phyloP scores from a whole-genome alignment of 2,888 invertebrate genomes.

The Drosophila mulleri region DNA sequence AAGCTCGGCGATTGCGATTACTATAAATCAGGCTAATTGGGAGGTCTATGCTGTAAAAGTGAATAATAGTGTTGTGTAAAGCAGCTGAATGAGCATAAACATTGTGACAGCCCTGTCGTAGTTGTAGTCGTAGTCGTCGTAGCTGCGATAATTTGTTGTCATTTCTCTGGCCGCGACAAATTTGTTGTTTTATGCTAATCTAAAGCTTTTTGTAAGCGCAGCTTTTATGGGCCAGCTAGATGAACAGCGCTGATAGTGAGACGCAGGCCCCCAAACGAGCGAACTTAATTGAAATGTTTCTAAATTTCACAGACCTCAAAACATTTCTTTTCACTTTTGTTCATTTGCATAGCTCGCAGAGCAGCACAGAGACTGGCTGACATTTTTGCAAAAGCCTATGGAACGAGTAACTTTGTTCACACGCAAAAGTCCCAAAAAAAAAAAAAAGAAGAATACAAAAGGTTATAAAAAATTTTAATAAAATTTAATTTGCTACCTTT shows the following conservation, averaged over 20 bases:
- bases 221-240: constrained; percentile 54
- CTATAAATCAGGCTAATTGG: constrained; percentile 57
- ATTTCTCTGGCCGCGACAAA: constrained; percentile 30
- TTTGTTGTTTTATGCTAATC: constrained; percentile 64
- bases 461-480: constrained; percentile 63
- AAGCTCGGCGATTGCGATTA: constrained; percentile 15
- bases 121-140: not conserved
- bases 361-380: not conserved
- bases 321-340: constrained; percentile 47
- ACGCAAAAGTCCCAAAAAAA: constrained; percentile 45
- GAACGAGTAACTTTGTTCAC: constrained; percentile 48
- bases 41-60: constrained; percentile 62
- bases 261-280: constrained; percentile 10
- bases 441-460: constrained; percentile 3
- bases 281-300: constrained; percentile 63
- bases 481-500: constrained; percentile 69
- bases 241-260: constrained; percentile 52
- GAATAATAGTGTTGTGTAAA: constrained; percentile 57
- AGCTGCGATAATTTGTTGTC: constrained; percentile 46
- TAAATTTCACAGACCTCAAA: constrained; percentile 43
- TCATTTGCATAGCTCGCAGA: constrained; percentile 47
- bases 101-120: constrained; percentile 46
- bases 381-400: constrained; percentile 32
- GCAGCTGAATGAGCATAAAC: constrained; percentile 29
- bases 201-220: constrained; percentile 15